Evolutionary conservation across 2,113 vertebrate genomes (phyloP).

Genomic region (Thalassoma bifasciatum): DNA sequence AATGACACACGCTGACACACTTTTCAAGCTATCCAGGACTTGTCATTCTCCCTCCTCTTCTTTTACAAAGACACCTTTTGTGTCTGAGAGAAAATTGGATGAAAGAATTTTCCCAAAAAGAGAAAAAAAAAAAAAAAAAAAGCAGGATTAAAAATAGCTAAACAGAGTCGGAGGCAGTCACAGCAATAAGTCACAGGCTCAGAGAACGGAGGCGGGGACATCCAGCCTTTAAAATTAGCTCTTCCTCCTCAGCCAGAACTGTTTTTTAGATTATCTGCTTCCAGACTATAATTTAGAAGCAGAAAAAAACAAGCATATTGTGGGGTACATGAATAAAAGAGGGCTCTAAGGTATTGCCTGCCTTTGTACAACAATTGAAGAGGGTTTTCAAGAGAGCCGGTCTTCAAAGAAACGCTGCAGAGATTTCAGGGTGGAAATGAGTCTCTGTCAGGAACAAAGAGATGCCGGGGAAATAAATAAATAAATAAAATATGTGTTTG

Average conservation of each 20-base stretch:
- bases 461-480: background rate
- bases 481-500: slow-evolving; percentile 5
- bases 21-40: slow-evolving; percentile 69
- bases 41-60: slow-evolving; percentile 61
- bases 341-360: slow-evolving; percentile 14
- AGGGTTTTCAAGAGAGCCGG: slow-evolving; percentile 16
- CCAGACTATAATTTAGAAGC: slow-evolving; percentile 16
- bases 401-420: background rate
- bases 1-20: slow-evolving; percentile 63
- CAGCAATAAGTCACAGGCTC: slow-evolving; percentile 60
- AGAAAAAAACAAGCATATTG: slow-evolving; percentile 13
- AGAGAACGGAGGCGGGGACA: slow-evolving; percentile 48
- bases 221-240: slow-evolving; percentile 59
- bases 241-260: slow-evolving; percentile 7
- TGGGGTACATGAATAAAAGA: slow-evolving; percentile 9
- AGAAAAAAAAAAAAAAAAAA: slow-evolving; percentile 44
- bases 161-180: slow-evolving; percentile 58
- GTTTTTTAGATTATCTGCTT: slow-evolving; percentile 21
- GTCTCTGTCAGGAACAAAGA: slow-evolving; percentile 16
- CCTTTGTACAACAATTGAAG: slow-evolving; percentile 47
- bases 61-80: slow-evolving; percentile 71
- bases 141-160: slow-evolving; percentile 75
- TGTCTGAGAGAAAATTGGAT: slow-evolving; percentile 69
- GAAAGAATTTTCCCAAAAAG: slow-evolving; percentile 51
- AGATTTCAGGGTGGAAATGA: slow-evolving; percentile 1